These are phyloP conservation scores for Myanophis thanlyinensis DNA, from an alignment of 2,113 vertebrate genomes.

Conservation along the genomic window DNA sequence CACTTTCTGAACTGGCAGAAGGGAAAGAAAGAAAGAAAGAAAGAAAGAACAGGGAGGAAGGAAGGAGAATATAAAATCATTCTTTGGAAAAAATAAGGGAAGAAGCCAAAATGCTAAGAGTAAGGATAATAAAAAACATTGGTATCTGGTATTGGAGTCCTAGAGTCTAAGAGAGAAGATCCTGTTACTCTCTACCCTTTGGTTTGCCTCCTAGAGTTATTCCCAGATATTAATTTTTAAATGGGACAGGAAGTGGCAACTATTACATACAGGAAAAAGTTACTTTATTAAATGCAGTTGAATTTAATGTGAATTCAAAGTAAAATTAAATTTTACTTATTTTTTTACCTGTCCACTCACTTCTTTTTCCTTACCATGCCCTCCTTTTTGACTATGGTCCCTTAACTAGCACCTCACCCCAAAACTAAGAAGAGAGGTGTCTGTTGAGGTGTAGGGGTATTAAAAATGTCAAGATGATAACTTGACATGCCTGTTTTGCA, in stretches of 20 bases:
- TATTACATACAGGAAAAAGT: neutral
- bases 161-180: neutral
- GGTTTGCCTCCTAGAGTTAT: neutral
- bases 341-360: neutral
- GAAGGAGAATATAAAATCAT: neutral
- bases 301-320: neutral
- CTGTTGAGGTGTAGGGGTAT: neutral
- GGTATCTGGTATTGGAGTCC: neutral
- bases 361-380: neutral
- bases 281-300: neutral
- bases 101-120: neutral
- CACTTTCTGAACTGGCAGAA: neutral
- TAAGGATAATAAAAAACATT: neutral
- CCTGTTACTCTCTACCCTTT: neutral
- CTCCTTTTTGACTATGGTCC: neutral
- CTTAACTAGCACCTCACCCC: neutral
- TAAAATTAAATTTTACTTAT: neutral
- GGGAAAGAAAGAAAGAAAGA: neutral
- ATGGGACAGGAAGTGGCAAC: neutral
- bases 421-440: neutral
- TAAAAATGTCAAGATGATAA: neutral
- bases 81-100: neutral
- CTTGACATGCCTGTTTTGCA: neutral
- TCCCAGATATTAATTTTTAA: neutral
- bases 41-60: too few species aligned